Conservation (phyloP, 2,113 vertebrate species). For the Telmatochromis brichardi region DNA sequence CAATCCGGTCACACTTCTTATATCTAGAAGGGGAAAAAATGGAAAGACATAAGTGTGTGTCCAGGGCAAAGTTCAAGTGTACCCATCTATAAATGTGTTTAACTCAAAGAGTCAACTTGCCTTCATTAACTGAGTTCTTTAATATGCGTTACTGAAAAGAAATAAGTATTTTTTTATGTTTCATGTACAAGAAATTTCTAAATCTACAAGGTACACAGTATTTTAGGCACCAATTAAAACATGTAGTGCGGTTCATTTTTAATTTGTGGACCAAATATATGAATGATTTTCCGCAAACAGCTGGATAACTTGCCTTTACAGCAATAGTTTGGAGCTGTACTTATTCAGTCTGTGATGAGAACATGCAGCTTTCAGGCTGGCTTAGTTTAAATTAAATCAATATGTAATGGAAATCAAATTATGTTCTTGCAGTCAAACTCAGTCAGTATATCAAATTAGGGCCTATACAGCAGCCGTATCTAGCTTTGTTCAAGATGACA, state of each 20-base stretch:
- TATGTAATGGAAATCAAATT: neutral
- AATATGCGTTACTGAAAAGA: conserved; percentile 10
- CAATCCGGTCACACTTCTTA: conserved; percentile 80
- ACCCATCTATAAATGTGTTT: conserved; percentile 1
- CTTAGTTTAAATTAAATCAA: neutral
- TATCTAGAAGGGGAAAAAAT: conserved; percentile 68
- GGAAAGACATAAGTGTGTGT: neutral
- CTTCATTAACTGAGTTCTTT: conserved; percentile 3
- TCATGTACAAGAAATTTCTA: neutral
- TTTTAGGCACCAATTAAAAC: neutral
- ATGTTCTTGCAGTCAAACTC: neutral
- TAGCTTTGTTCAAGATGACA: neutral
- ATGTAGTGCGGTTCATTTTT: neutral
- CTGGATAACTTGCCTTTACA: neutral
- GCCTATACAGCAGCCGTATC: neutral
- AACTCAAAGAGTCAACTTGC: neutral
- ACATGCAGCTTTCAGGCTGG: neutral
- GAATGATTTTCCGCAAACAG: neutral
- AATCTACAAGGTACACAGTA: neutral
- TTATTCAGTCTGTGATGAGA: neutral
- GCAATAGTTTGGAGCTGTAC: neutral
- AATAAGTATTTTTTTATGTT: neutral
- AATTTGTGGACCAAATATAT: neutral
- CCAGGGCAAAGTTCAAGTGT: neutral
- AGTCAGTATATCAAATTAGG: neutral